Evolutionary conservation across 2,113 vertebrate species (phyloP).

Genomic region (Pteronura brasiliensis): DNA sequence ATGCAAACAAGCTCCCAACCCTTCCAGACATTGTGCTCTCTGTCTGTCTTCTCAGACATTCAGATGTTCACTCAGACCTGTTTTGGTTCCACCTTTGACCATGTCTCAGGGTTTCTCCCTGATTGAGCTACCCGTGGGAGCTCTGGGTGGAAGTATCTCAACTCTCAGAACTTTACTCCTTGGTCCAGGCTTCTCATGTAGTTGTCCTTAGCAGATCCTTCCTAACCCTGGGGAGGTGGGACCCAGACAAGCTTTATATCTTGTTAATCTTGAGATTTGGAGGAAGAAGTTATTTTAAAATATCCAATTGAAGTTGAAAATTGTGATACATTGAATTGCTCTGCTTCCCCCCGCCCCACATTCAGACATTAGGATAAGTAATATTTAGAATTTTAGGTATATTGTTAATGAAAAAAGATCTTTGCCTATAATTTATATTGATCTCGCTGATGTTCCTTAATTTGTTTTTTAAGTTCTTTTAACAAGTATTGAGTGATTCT

Average conservation of each 20-base stretch:
- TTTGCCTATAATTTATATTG: background rate
- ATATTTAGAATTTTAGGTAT: background rate
- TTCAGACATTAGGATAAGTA: background rate
- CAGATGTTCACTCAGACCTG: background rate
- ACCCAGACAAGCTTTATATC: background rate
- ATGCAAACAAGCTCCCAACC: background rate
- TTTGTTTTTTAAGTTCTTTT: background rate
- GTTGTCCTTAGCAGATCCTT: background rate
- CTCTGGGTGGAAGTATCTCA: background rate
- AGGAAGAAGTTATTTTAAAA: slow-evolving; percentile 1
- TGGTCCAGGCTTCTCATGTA: background rate
- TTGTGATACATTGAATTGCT: background rate
- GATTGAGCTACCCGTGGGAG: background rate
- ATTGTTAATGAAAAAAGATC: slow-evolving; percentile 1
- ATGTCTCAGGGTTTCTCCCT: background rate
- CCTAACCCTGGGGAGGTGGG: too few species aligned
- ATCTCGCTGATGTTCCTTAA: background rate
- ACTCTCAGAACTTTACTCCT: background rate
- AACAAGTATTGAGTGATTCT: slow-evolving; percentile 7
- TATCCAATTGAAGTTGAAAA: background rate
- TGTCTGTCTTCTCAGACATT: background rate
- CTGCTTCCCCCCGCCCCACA: background rate
- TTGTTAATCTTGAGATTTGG: slow-evolving; percentile 3
- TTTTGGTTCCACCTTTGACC: background rate
- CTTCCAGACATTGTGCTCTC: background rate